Percentiles rank a stretch among this genome's conserved stretches.
Evolutionary conservation across 2,888 invertebrate species (phyloP).

Genomic region (Diaprepes abbreviatus): DNA sequence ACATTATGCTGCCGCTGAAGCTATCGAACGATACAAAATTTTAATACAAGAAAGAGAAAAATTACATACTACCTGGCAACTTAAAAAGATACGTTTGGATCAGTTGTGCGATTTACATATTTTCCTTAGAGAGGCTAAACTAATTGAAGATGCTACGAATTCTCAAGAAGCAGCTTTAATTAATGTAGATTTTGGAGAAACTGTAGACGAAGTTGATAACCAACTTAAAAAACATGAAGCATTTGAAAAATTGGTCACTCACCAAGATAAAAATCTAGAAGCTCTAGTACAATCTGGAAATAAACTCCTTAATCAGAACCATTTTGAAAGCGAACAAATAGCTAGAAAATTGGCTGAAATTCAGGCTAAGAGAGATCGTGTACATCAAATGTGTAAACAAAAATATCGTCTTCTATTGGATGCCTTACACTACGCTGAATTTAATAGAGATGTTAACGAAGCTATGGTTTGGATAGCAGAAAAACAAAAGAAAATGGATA

Average conservation of each 20-base stretch:
- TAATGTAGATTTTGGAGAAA: slow-evolving; percentile 78
- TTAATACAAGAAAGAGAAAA: slow-evolving; percentile 84
- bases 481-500: slow-evolving; percentile 88
- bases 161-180: slow-evolving; percentile 87
- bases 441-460: slow-evolving; percentile 92
- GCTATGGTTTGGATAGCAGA: slow-evolving; percentile 93
- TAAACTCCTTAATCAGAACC: slow-evolving; percentile 89
- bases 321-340: slow-evolving; percentile 89
- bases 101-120: slow-evolving; percentile 94
- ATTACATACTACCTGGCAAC: slow-evolving; percentile 88
- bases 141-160: slow-evolving; percentile 89
- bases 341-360: slow-evolving; percentile 82
- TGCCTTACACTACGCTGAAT: slow-evolving; percentile 88
- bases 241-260: slow-evolving; percentile 90
- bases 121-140: slow-evolving; percentile 94
- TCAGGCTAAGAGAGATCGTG: slow-evolving; percentile 76
- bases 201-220: slow-evolving; percentile 90
- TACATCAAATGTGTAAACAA: slow-evolving; percentile 77
- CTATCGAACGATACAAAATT: slow-evolving; percentile 83
- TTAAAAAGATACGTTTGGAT: slow-evolving; percentile 89
- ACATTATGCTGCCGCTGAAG: slow-evolving; percentile 85
- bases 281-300: slow-evolving; percentile 87
- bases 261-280: slow-evolving; percentile 89
- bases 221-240: slow-evolving; percentile 94
- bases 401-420: slow-evolving; percentile 81